Conservation (phyloP, 2,113 vertebrate species). For the Stegostoma tigrinum region DNA sequence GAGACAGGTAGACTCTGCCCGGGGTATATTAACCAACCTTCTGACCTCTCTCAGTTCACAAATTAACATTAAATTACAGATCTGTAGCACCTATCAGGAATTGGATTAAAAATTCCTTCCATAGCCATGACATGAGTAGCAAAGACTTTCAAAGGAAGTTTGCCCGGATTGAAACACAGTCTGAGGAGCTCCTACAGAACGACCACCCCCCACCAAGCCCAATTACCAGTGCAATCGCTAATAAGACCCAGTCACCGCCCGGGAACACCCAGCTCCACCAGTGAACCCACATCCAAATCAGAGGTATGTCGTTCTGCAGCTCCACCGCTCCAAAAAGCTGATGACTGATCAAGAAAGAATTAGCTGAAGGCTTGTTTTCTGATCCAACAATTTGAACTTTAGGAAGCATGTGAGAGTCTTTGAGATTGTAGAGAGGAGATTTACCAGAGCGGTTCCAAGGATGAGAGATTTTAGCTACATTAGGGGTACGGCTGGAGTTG, state of each 20-base stretch:
- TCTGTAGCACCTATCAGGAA: neutral
- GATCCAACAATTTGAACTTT: neutral
- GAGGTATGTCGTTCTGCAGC: neutral
- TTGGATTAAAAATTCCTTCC: neutral
- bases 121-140: neutral
- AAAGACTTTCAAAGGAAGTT: neutral
- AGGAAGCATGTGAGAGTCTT: neutral
- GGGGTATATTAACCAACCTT: neutral
- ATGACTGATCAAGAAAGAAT: neutral
- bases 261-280: conserved; percentile 72
- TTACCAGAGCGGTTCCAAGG: neutral
- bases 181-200: neutral
- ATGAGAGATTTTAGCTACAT: neutral
- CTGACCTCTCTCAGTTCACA: neutral
- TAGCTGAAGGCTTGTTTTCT: neutral
- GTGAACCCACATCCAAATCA: conserved; percentile 55
- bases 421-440: neutral
- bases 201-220: conserved; percentile 40
- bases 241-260: conserved; percentile 84
- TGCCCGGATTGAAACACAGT: neutral
- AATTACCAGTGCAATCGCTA: conserved; percentile 69
- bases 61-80: neutral
- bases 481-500: neutral
- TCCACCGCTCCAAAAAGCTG: neutral
- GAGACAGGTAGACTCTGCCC: neutral